A percentile compares a stretch with the other conserved stretches of the same genome.
These are phyloP conservation scores for Cerastoderma edule DNA, from an alignment of 2,888 invertebrate species.

Conservation along the genomic window DNA sequence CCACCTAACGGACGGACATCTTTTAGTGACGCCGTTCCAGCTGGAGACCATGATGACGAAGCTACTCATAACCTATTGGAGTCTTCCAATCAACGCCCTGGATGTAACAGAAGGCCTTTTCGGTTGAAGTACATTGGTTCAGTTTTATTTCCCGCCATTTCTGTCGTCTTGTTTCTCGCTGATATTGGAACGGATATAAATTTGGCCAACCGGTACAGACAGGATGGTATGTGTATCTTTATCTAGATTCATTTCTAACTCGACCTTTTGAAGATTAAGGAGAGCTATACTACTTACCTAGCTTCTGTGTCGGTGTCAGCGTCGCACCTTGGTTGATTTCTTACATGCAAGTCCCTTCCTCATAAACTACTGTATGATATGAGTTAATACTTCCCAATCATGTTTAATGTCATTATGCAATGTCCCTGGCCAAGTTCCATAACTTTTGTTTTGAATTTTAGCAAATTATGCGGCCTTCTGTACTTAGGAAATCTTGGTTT, in stretches of 20 bases:
- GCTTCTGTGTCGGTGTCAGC: background rate
- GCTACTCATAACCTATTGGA: background rate
- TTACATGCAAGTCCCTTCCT: no score
- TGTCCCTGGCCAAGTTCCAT: no score
- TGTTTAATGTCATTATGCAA: no score
- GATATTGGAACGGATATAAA: slow-evolving; percentile 47
- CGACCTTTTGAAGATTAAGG: background rate
- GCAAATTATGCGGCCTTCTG: no score
- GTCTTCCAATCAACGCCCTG: background rate
- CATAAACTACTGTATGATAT: no score
- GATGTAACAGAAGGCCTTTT: background rate
- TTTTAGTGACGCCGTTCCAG: no score
- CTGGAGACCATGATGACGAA: background rate
- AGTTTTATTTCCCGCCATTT: slow-evolving; percentile 25
- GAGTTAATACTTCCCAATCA: no score
- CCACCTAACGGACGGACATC: background rate
- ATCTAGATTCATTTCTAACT: background rate
- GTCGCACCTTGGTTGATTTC: no score
- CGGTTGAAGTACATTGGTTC: background rate
- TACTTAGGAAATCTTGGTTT: no score
- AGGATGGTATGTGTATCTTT: slow-evolving; percentile 14
- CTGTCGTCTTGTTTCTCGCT: slow-evolving; percentile 31
- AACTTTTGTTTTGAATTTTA: no score
- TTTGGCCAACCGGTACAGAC: slow-evolving; percentile 29
- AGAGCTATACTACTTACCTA: background rate